These are phyloP conservation scores for Pseudocheirus occidentalis DNA, from an alignment of 2,797 vertebrate genomes.

Conservation along the genomic window DNA sequence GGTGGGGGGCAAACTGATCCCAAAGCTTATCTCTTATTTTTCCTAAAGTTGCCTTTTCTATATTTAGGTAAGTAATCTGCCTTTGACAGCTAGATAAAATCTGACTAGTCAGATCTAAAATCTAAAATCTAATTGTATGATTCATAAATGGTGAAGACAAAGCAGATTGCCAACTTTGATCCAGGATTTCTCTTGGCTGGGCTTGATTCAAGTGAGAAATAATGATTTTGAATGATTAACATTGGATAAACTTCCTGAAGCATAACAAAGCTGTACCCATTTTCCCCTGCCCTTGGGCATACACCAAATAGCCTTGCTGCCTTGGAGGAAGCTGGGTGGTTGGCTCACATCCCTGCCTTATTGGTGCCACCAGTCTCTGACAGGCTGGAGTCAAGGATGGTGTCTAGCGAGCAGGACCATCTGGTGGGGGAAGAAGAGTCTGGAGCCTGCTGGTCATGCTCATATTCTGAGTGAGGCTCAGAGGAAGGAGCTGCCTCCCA, in stretches of 20 bases:
- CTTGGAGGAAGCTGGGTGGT: not conserved
- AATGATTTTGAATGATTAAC: not conserved
- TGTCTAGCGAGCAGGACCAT: too few relatives aligned
- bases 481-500: not conserved
- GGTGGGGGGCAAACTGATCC: not conserved
- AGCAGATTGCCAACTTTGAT: not conserved
- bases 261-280: not conserved
- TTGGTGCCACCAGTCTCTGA: not conserved
- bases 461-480: too few relatives aligned
- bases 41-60: not conserved
- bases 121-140: not conserved
- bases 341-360: not conserved
- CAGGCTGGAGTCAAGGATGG: too few relatives aligned
- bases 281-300: not conserved
- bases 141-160: not conserved
- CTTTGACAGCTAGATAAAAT: not conserved
- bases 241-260: not conserved
- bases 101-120: too few relatives aligned
- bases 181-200: not conserved
- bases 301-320: not conserved
- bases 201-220: not conserved
- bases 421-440: not conserved
- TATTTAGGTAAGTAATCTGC: not conserved
- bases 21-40: not conserved
- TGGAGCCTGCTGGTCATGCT: not conserved